A percentile compares a stretch with the other conserved stretches of the same genome.
These are phyloP conservation scores for Lathamus discolor DNA, from an alignment of 2,113 vertebrate species.

Conservation along the genomic window DNA sequence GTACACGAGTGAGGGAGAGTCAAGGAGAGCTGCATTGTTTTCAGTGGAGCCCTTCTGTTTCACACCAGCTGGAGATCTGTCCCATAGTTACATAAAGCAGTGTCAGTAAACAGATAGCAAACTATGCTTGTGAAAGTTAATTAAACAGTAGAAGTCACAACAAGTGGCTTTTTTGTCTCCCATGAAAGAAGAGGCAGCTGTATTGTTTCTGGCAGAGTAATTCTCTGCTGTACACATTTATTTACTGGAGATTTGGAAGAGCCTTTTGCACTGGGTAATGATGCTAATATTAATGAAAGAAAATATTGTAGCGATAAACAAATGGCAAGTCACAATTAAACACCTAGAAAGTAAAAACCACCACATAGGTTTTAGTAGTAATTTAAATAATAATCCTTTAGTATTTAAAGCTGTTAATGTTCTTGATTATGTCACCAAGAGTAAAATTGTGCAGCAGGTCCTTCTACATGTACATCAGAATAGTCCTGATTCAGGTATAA, in stretches of 20 bases:
- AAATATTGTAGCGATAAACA: background rate
- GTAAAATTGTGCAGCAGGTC: background rate
- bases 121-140: conserved; percentile 46
- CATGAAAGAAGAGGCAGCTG: conserved; percentile 31
- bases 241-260: conserved; percentile 51
- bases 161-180: conserved; percentile 36
- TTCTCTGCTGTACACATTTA: conserved; percentile 21
- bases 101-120: conserved; percentile 10
- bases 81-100: conserved; percentile 14
- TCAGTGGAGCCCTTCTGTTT: background rate
- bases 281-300: conserved; percentile 11
- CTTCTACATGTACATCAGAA: background rate
- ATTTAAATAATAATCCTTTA: background rate
- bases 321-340: background rate
- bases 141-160: conserved; percentile 43
- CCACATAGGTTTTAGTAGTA: background rate
- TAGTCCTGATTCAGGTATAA: background rate
- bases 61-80: background rate
- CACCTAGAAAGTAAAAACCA: background rate
- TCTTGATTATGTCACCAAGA: background rate
- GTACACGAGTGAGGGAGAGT: background rate
- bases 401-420: background rate
- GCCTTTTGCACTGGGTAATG: background rate
- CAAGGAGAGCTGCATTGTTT: background rate
- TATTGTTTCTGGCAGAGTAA: conserved; percentile 57